Percentiles rank a stretch among this genome's conserved stretches.
phyloP scores from a whole-genome alignment of 2,888 invertebrate genomes.

The Dynastes tityus region DNA sequence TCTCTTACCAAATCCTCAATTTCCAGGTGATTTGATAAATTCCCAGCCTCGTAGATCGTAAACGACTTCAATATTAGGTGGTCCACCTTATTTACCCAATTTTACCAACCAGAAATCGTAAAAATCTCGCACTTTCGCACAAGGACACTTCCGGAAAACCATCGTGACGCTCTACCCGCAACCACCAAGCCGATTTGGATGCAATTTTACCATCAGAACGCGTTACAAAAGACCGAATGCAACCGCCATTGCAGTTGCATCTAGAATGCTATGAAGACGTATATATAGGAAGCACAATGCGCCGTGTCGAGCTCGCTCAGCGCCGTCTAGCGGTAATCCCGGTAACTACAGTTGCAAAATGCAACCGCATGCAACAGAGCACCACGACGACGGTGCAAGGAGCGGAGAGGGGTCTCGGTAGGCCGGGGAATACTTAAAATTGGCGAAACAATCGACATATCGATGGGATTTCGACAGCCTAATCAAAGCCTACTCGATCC shows the following conservation, averaged over 20 bases:
- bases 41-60: too few relatives aligned
- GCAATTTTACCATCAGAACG: background rate
- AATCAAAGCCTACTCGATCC: too few relatives aligned
- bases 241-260: slow-evolving; percentile 48
- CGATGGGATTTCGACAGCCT: too few relatives aligned
- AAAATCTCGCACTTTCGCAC: background rate
- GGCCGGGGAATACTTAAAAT: slow-evolving; percentile 22
- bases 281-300: slow-evolving; percentile 21
- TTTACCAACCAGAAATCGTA: background rate
- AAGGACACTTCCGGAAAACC: background rate
- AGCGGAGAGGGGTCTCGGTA: slow-evolving; percentile 49
- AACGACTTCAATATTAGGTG: too few relatives aligned
- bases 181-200: too few relatives aligned
- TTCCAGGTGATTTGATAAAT: too few relatives aligned
- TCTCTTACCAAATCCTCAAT: too few relatives aligned
- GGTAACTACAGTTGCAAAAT: slow-evolving; percentile 37
- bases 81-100: background rate
- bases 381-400: slow-evolving; percentile 6
- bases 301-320: slow-evolving; percentile 19
- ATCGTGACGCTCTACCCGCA: background rate
- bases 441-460: background rate
- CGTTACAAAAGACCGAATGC: slow-evolving; percentile 1
- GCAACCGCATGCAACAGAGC: slow-evolving; percentile 24
- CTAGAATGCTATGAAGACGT: slow-evolving; percentile 47
- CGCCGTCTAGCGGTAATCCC: slow-evolving; percentile 38